Evolutionary conservation across 2,888 invertebrate species (phyloP).

Genomic region (Adelognathus sp.): DNA sequence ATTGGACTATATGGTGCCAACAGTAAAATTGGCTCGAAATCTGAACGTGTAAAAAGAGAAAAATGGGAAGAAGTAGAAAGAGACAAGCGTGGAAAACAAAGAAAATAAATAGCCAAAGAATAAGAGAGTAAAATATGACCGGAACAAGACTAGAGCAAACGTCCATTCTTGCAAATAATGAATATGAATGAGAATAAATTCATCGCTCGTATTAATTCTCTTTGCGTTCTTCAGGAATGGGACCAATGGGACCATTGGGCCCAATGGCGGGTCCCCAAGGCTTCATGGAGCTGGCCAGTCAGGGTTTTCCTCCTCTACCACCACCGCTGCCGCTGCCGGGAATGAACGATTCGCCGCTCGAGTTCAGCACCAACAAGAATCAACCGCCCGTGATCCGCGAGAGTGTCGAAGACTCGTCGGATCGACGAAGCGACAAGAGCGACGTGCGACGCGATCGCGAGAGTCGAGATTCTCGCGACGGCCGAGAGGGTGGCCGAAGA

Average conservation of each 20-base stretch:
- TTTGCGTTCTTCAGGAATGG: constrained; percentile 71
- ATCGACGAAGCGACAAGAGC: constrained; percentile 76
- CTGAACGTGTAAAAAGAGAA: too few species aligned
- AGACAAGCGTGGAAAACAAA: too few species aligned
- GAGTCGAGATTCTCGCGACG: constrained; percentile 17
- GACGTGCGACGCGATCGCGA: constrained; percentile 80
- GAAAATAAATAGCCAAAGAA: too few species aligned
- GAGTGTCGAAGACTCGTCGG: constrained; percentile 71
- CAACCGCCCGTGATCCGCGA: constrained; percentile 83
- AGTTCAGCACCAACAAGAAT: constrained; percentile 85
- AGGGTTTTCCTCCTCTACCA: constrained; percentile 78
- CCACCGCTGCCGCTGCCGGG: constrained; percentile 80
- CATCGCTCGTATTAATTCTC: background rate
- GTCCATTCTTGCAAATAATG: background rate
- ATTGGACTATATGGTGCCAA: too few species aligned
- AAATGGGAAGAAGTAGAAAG: too few species aligned
- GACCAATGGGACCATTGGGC: constrained; percentile 77
- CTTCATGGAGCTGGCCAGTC: constrained; percentile 78
- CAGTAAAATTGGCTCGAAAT: too few species aligned
- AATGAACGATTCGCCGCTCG: constrained; percentile 84
- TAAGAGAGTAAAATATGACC: too few species aligned
- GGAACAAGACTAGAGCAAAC: background rate
- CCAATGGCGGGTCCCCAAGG: constrained; percentile 77
- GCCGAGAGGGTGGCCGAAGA: constrained; percentile 59
- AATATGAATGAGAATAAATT: background rate